Evolutionary conservation across 2,113 vertebrate genomes (phyloP), one percentile per base, ranked within the genome.

Genomic region (Micromys minutus): DNA sequence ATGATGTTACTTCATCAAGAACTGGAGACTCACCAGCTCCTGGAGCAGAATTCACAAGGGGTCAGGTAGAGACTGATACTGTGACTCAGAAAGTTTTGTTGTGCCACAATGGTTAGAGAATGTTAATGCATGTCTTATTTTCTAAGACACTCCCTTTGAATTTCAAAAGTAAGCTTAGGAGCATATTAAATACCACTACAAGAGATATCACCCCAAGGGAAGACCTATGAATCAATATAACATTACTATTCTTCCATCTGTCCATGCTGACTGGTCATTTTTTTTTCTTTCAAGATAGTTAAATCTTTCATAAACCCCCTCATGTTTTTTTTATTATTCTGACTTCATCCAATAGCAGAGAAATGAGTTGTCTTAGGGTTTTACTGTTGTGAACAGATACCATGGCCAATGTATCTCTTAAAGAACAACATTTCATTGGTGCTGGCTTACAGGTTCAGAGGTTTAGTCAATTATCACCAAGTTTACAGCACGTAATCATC

Each of bases 301-400:
- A 87, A 59, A 34, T 77, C 45, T 26, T 29, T 45, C 2, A 29
- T 22, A 11, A 21, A 36, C 0, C 0, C 6, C 1, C 15, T n/a
- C 50, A 17, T 0, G 1, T 42, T 45, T 10, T 63, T 0, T 19
- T 75, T 26, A 76, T 47, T 11, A 0, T 0, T 31, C 50, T 45
- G 8, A 71, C 39, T 39, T 55, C 8, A 59, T 47, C 55, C 36
- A 84, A 81, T 1, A 12, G 2, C 3, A 24, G 22, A 69, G 5
- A 88, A 74, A 31, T 24, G 42, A 22, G 8, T 39, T 6, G 65
- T 7, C 31, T 36, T 67, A 67, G 65, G 15, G 31, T 16, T 67
- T 67, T 67, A 67, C 31, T 36, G 31, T 5, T 67, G 31, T 36
- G 65, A 67, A 36, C 65, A 36, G 15, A 36, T 3, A 36, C 13